These are phyloP conservation scores for Hemiscyllium ocellatum DNA, from an alignment of 2,113 vertebrate genomes.

Conservation along the genomic window DNA sequence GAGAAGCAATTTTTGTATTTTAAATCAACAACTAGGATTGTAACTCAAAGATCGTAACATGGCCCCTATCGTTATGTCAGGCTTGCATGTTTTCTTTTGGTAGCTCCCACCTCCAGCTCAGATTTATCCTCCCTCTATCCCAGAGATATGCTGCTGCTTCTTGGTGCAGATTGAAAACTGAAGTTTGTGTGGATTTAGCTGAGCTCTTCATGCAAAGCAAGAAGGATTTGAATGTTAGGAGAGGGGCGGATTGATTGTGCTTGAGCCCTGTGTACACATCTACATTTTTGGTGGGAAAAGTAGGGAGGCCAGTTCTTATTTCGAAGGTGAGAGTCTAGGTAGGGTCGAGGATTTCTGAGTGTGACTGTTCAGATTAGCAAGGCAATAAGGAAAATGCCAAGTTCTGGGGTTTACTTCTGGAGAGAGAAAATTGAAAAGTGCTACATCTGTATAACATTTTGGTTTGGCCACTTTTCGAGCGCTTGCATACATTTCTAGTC, in stretches of 20 bases:
- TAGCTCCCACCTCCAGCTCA: background rate
- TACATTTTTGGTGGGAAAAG: background rate
- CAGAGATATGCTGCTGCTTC: background rate
- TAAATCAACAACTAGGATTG: background rate
- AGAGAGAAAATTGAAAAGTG: no score
- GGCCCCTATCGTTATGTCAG: background rate
- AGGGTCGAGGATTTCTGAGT: background rate
- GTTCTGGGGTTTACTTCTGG: no score
- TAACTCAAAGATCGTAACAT: background rate
- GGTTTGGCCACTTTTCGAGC: no score
- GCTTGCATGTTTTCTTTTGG: background rate
- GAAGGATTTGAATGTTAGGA: background rate
- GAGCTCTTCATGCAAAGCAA: background rate
- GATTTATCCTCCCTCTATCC: background rate
- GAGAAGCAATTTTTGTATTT: constrained; percentile 48
- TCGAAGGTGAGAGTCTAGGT: background rate
- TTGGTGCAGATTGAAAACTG: background rate
- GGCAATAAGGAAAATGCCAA: no score
- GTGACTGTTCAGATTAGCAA: no score
- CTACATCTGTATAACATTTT: no score
- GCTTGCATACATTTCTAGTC: no score
- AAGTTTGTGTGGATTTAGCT: background rate
- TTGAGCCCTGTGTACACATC: background rate
- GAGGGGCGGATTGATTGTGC: background rate
- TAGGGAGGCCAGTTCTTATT: background rate